Base-by-base conservation (phyloP, 2,113 vertebrate species). In the Coreoperca whiteheadi region DNA sequence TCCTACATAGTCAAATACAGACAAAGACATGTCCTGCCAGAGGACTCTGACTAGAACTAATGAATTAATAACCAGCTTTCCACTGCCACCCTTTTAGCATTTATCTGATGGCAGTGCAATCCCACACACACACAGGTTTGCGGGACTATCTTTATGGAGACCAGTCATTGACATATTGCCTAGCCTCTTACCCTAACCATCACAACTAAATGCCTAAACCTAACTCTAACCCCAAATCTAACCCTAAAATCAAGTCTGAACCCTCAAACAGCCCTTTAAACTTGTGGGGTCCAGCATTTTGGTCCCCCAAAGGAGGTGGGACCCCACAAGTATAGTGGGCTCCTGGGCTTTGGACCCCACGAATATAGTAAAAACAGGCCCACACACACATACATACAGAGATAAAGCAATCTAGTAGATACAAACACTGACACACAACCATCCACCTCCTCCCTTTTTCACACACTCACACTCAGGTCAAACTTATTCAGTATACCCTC, bases 391-490 rank as follows among this genome's bases (percentile, higher is more conserved):
- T 15, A 51, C 37, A 56, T 0, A 70, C 32, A 51, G 6, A 67
- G 15, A 84, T 67, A 72, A 73, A 78, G n/a, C 43, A 16, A 77
- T n/a, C 41, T 51, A 28, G 43, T 48, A 67, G 25, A 56, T 51
- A 72, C 48, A 75, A 64, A 82, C 76, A 77, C 54, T 20, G 43
- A 77, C 76, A 72, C 64, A 51, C 82, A 67, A 67, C 48, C 57
- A 14, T 32, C 39, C 65, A 20, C 64, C 81, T 78, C 74, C 87
- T 70, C 65, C 75, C 53, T 12, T 66, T 82, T 85, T 84, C 75
- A 66, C 85, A 76, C 73, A 81, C 72, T 81, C 81, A 72, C 91
- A 86, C 91, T 82, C 71, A 46, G 81, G 83, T 91, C 87, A 89
- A 81, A 91, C 74, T 87, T 87, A 80, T 84, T 83, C 87, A 81